These are phyloP conservation scores for Labeo catla DNA, from an alignment of 2,113 vertebrate genomes.

Conservation along the genomic window DNA sequence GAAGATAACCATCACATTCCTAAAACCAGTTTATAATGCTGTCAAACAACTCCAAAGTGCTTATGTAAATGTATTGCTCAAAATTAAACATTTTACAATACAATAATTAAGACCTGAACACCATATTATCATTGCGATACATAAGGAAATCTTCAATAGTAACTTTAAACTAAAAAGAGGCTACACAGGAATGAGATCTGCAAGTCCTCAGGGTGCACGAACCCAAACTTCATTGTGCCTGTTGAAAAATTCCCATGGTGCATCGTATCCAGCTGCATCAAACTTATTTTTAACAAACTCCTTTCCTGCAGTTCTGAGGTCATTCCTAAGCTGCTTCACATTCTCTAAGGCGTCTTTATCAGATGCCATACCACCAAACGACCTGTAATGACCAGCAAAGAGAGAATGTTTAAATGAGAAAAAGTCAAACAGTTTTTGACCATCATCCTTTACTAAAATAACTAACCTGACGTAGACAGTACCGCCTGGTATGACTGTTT, in stretches of 20 bases:
- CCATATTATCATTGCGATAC: too few species aligned
- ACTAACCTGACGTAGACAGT: constrained; percentile 61
- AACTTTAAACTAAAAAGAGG: neutral
- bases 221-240: constrained; percentile 73
- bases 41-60: neutral
- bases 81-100: neutral
- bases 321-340: neutral
- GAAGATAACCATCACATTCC: neutral
- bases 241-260: constrained; percentile 21
- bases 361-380: neutral
- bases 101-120: neutral
- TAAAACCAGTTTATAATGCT: constrained; percentile 4
- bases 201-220: neutral
- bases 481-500: constrained; percentile 19
- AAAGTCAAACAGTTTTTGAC: neutral
- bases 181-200: neutral
- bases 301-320: constrained; percentile 53
- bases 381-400: constrained; percentile 44
- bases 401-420: neutral
- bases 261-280: constrained; percentile 61
- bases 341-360: neutral
- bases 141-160: neutral
- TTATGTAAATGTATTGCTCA: neutral
- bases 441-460: neutral
- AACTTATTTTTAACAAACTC: constrained; percentile 11